Evolutionary conservation across 2,113 vertebrate genomes (phyloP), one percentile per base, ranked within the genome.

Genomic region (Lota lota): DNA sequence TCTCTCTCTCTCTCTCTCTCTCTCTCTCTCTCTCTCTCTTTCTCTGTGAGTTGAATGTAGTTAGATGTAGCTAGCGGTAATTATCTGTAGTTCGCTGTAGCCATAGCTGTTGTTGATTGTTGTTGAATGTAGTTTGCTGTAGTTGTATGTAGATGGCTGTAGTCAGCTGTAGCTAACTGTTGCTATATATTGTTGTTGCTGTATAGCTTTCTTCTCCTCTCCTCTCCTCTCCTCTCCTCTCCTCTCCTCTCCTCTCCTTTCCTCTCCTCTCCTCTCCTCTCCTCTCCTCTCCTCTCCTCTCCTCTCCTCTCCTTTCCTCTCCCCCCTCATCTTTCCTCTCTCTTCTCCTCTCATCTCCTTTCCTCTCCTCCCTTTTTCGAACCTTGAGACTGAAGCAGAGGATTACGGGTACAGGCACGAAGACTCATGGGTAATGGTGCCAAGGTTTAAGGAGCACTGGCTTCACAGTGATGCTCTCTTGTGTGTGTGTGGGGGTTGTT

Each of bases 391-490:
- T 70, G 63, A 36, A 66, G 64, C 33, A 67, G 50, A 8, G 71
- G 56, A 63, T 75, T 70, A 75, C 74, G 61, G 63, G 61, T 63
- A 66, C 69, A 71, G 67, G 76, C 71, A 66, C 60, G 0, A 47
- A 64, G 62, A 67, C 63, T 72, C 72, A 1, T 62, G 57, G 68
- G 65, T 69, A 61, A 62, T 65, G 59, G 36, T 64, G 50, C 77
- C 73, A 72, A 57, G 51, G 61, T 51, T 70, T 66, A 57, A 60
- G 60, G 21, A 22, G 19, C 51, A 22, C 69, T 21, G 66, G 68
- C 58, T 62, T 33, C 58, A 28, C 70, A 64, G 51, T 22, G 8
- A 50, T 57, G 70, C 36, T 56, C n/a, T 62, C 2, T 16, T 5
- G 1, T 5, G 5, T 10, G 0, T 53, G 18, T 66, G 51, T 67